phyloP scores from a whole-genome alignment of 2,797 vertebrate genomes.

The Neostethus bicornis region DNA sequence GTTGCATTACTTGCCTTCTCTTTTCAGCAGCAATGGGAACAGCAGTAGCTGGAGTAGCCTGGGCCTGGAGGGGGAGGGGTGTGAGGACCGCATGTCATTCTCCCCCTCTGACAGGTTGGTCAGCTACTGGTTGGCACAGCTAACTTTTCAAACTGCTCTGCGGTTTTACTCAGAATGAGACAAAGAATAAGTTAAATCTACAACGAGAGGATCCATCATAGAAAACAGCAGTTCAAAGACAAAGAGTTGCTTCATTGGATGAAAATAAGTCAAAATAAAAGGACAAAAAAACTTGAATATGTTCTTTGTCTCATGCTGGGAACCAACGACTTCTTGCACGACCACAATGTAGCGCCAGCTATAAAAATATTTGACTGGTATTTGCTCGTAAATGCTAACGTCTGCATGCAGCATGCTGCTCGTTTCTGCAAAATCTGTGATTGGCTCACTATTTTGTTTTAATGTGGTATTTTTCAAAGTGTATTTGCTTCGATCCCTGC shows the following conservation, averaged over 20 bases:
- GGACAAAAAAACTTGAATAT: slow-evolving; percentile 8
- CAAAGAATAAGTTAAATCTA: slow-evolving; percentile 26
- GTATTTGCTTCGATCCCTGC: no score
- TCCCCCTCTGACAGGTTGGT: slow-evolving; percentile 99
- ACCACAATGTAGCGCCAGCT: slow-evolving; percentile 17
- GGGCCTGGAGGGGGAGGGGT: slow-evolving; percentile 97
- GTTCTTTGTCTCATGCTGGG: slow-evolving; percentile 51
- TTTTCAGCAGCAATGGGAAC: slow-evolving; percentile 98
- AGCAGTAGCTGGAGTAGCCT: slow-evolving; percentile 99
- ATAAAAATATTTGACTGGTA: slow-evolving; percentile 20
- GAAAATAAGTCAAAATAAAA: slow-evolving; percentile 24
- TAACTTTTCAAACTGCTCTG: slow-evolving; percentile 43
- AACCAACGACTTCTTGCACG: slow-evolving; percentile 38
- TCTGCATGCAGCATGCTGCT: slow-evolving; percentile 11
- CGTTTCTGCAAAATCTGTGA: neutral
- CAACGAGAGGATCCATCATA: slow-evolving; percentile 1
- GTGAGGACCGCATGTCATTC: slow-evolving; percentile 97
- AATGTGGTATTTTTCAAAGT: neutral
- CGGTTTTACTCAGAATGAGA: slow-evolving; percentile 43
- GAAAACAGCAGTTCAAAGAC: slow-evolving; percentile 3
- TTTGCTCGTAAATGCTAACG: slow-evolving; percentile 25
- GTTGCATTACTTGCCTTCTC: slow-evolving; percentile 54
- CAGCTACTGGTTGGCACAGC: slow-evolving; percentile 68
- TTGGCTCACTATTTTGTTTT: no score
- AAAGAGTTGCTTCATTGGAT: slow-evolving; percentile 4